Evolutionary conservation across 2,888 invertebrate genomes (phyloP).

Genomic region (Scaeva pyrastri): DNA sequence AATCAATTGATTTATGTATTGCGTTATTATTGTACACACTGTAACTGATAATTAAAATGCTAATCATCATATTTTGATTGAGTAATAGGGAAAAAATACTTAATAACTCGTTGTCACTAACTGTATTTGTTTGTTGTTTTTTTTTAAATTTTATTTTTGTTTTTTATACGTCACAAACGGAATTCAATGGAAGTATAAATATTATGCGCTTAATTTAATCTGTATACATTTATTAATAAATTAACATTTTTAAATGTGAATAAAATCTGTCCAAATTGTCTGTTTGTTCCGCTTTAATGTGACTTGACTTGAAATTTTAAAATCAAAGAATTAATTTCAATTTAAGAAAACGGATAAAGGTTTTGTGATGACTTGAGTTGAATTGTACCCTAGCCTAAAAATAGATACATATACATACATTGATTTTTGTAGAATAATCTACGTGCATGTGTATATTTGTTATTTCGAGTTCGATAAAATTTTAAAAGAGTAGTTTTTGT

Average conservation of each 20-base stretch:
- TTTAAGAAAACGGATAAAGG: background rate
- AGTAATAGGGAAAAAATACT: background rate
- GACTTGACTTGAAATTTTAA: background rate
- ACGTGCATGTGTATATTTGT: too few species aligned
- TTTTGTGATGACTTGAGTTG: too few species aligned
- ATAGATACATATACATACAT: background rate
- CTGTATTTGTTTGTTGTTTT: background rate
- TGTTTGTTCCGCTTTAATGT: background rate
- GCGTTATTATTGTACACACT: background rate
- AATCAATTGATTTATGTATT: constrained; percentile 10
- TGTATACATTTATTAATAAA: background rate
- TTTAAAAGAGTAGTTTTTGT: background rate
- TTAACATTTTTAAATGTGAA: background rate
- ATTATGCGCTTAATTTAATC: background rate
- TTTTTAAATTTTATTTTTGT: background rate
- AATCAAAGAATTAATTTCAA: background rate
- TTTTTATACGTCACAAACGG: background rate
- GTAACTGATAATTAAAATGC: constrained; percentile 5
- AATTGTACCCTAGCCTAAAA: background rate
- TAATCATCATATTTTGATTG: background rate
- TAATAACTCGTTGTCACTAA: background rate
- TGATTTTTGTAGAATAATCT: background rate
- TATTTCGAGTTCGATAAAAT: background rate
- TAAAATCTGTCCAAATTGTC: background rate
- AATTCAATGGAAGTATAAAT: too few species aligned